These are phyloP conservation scores for Morinoia aosen DNA, from an alignment of 2,888 invertebrate species.

Conservation along the genomic window DNA sequence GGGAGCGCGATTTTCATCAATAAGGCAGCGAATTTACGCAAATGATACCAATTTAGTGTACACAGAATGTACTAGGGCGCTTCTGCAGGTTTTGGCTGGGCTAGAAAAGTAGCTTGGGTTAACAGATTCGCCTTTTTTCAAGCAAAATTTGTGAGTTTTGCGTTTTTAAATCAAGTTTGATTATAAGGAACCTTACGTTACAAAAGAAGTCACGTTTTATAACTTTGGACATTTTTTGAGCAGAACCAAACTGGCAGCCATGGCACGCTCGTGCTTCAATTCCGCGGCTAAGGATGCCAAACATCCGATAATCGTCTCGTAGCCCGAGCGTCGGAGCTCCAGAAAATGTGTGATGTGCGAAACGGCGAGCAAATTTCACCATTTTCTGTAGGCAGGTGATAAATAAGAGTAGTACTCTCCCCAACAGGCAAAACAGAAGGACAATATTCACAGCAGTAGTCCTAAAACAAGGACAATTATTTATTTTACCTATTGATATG, in stretches of 20 bases:
- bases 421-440: not conserved
- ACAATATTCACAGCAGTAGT: not conserved
- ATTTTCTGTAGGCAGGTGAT: not conserved
- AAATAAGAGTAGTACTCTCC: not conserved
- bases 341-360: not conserved
- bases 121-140: no score
- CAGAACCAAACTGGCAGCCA: no score
- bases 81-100: not conserved
- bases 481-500: no score
- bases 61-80: not conserved
- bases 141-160: no score
- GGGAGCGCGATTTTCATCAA: not conserved
- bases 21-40: not conserved
- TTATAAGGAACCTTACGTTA: no score
- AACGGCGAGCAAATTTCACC: not conserved
- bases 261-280: no score
- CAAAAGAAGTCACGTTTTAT: no score
- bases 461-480: no score
- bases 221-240: no score
- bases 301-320: not conserved
- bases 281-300: no score
- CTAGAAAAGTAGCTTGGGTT: no score
- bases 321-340: not conserved
- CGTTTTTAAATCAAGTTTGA: no score
- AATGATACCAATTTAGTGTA: not conserved